phyloP scores from a whole-genome alignment of 1,140 invertebrate species.

The Parasteatoda tepidariorum region DNA sequence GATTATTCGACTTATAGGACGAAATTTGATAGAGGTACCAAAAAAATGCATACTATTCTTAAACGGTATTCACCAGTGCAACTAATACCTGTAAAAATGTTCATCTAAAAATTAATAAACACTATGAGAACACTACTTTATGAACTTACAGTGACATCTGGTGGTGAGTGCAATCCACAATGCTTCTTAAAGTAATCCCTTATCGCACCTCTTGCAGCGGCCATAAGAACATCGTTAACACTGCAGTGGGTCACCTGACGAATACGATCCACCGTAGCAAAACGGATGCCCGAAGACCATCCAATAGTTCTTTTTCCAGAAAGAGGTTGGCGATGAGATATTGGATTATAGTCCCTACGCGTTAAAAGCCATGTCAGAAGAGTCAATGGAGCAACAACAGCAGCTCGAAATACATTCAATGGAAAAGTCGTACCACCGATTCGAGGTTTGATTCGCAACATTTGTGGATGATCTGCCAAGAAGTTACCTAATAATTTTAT shows the following conservation, averaged over 20 bases:
- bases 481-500: conserved; percentile 71
- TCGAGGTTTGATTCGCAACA: conserved; percentile 66
- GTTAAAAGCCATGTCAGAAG: conserved; percentile 70
- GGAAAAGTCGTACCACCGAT: conserved; percentile 70
- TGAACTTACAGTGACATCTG: conserved; percentile 70
- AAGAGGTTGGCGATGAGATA: conserved; percentile 64
- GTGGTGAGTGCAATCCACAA: conserved; percentile 69
- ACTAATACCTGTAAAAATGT: too few species aligned
- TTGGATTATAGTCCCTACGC: conserved; percentile 66
- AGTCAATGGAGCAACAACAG: conserved; percentile 72
- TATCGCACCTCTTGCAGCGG: conserved; percentile 71
- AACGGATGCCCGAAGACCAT: conserved; percentile 71
- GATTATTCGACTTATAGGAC: too few species aligned
- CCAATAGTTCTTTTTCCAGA: conserved; percentile 67
- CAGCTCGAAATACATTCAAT: conserved; percentile 69
- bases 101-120: too few species aligned
- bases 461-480: conserved; percentile 70
- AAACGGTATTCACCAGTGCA: too few species aligned
- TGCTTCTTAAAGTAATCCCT: conserved; percentile 70
- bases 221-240: conserved; percentile 73
- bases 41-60: too few species aligned
- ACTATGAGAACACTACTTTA: too few species aligned
- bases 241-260: conserved; percentile 72
- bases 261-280: conserved; percentile 68
- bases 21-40: too few species aligned